Evolutionary conservation across 2,113 vertebrate genomes (phyloP).

Genomic region (Cebus imitator): DNA sequence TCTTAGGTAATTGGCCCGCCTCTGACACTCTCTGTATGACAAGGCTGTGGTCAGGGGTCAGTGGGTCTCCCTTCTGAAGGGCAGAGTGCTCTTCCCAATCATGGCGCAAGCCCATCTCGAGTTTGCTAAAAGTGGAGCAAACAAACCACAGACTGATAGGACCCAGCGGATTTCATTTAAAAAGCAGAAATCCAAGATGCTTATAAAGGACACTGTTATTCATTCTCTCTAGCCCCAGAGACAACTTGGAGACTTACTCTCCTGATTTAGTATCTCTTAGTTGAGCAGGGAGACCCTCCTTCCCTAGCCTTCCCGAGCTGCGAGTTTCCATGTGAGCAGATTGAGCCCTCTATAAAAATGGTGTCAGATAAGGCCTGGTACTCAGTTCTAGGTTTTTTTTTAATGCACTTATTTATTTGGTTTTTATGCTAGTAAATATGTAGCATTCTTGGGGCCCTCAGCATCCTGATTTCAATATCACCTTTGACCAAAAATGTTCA

Average conservation of each 20-base stretch:
- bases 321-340: slow-evolving; percentile 16
- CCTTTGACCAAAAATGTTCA: neutral
- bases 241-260: slow-evolving; percentile 38
- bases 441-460: neutral
- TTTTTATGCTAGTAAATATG: neutral
- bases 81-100: neutral
- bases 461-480: slow-evolving; percentile 4
- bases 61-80: neutral
- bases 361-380: neutral
- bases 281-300: slow-evolving; percentile 18
- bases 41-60: slow-evolving; percentile 41
- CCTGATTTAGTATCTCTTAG: slow-evolving; percentile 40
- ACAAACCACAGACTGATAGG: slow-evolving; percentile 65
- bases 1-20: slow-evolving; percentile 64
- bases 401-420: slow-evolving; percentile 17
- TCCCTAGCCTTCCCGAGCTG: neutral
- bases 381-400: slow-evolving; percentile 10
- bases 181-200: slow-evolving; percentile 66
- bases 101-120: neutral
- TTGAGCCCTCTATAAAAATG: slow-evolving; percentile 2
- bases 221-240: slow-evolving; percentile 44
- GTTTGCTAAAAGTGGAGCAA: slow-evolving; percentile 43
- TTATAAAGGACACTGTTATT: slow-evolving; percentile 56
- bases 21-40: slow-evolving; percentile 55
- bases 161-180: slow-evolving; percentile 68